Conservation (phyloP, 1,140 invertebrate genomes). For the Maconellicoccus hirsutus region DNA sequence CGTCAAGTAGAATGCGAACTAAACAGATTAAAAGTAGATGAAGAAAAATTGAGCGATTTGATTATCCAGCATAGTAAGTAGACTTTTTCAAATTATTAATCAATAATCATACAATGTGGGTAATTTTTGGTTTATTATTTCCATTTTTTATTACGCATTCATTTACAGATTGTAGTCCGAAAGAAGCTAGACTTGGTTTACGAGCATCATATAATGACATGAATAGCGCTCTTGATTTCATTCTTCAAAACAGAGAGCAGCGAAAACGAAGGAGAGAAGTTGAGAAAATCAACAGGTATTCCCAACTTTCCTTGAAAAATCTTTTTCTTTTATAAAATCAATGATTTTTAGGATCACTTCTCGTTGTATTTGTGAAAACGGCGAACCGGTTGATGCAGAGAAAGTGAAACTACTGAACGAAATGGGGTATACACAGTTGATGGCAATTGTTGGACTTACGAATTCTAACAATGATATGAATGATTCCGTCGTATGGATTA, state of each 20-base stretch:
- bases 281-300: not conserved
- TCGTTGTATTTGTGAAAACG: conserved; percentile 38
- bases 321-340: not conserved
- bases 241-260: conserved; percentile 44
- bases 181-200: conserved; percentile 51
- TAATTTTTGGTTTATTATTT: conserved; percentile 16
- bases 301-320: not conserved
- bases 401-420: conserved; percentile 44
- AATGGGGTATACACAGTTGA: conserved; percentile 51
- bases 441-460: conserved; percentile 45
- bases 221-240: conserved; percentile 47
- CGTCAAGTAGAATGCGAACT: conserved; percentile 48
- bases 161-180: conserved; percentile 44
- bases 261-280: conserved; percentile 28
- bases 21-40: conserved; percentile 46
- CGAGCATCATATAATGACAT: conserved; percentile 47
- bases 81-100: no score
- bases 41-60: conserved; percentile 42
- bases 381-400: conserved; percentile 40
- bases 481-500: conserved; percentile 49
- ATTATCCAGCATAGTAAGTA: conserved; percentile 37
- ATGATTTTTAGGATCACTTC: conserved; percentile 28
- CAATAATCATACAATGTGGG: no score
- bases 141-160: not conserved
- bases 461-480: conserved; percentile 53